A percentile compares a stretch with the other conserved stretches of the same genome.
Evolutionary conservation across 2,888 invertebrate genomes (phyloP).

Genomic region (Andrena trimmerana): DNA sequence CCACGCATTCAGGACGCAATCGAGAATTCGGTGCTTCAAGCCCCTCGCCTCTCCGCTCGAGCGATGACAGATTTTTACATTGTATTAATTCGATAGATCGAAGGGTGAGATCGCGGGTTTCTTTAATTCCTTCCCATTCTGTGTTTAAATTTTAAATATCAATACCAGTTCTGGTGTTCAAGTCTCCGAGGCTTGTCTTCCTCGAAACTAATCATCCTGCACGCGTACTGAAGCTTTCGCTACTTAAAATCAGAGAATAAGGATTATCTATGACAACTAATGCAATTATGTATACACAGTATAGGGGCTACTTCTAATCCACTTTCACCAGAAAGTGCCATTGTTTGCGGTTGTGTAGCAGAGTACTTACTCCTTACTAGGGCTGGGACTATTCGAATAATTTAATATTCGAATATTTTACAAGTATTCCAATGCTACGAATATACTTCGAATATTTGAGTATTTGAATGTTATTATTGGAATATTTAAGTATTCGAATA

Average conservation of each 20-base stretch:
- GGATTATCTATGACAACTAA: background rate
- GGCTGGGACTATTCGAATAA: constrained; percentile 14
- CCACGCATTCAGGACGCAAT: constrained; percentile 57
- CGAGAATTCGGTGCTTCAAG: constrained; percentile 14
- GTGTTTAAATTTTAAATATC: no score
- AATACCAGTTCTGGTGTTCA: background rate
- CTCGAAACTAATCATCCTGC: no score
- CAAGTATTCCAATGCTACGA: no score
- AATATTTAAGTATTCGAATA: no score
- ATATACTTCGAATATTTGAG: no score
- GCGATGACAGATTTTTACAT: background rate
- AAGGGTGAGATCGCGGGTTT: background rate
- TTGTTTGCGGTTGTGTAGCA: constrained; percentile 7
- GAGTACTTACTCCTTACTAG: constrained; percentile 30
- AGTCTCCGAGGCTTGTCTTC: no score
- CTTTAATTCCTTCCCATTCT: background rate
- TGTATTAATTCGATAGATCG: background rate
- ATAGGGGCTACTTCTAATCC: constrained; percentile 12
- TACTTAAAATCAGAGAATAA: no score
- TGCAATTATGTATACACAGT: background rate
- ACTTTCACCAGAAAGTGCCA: constrained; percentile 14
- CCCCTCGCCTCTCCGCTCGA: constrained; percentile 12
- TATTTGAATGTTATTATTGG: no score
- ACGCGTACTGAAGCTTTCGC: no score
- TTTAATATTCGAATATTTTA: background rate